phyloP scores from a whole-genome alignment of 2,888 invertebrate genomes.

The Nebria salina region DNA sequence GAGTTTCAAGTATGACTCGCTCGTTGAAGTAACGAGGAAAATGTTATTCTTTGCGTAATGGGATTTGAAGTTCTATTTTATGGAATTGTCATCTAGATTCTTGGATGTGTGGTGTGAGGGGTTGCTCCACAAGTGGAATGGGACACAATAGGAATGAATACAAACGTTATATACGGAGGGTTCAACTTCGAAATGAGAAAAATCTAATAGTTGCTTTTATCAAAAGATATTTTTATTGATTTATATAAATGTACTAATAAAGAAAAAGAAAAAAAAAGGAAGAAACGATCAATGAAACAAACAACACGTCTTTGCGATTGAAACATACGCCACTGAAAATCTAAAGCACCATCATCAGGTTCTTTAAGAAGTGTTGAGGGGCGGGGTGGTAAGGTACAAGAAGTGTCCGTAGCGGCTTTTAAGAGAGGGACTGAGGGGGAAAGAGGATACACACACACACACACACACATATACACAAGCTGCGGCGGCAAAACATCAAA shows the following conservation, averaged over 20 bases:
- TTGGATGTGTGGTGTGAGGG: slow-evolving; percentile 3
- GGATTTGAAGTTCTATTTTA: slow-evolving; percentile 33
- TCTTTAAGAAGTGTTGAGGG: slow-evolving; percentile 3
- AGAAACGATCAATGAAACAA: neutral
- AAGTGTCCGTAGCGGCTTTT: slow-evolving; percentile 1
- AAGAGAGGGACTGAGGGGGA: neutral
- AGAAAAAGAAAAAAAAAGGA: neutral
- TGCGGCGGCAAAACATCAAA: slow-evolving; percentile 45
- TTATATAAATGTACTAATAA: neutral
- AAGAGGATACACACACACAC: neutral
- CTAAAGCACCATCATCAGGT: neutral
- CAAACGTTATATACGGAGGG: neutral
- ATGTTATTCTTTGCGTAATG: slow-evolving; percentile 34
- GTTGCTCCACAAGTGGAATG: slow-evolving; percentile 9
- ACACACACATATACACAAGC: slow-evolving; percentile 4
- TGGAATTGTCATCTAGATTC: slow-evolving; percentile 30
- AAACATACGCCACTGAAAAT: neutral
- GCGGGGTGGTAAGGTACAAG: neutral
- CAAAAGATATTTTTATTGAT: no score
- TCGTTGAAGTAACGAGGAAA: slow-evolving; percentile 9
- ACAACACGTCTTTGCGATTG: neutral
- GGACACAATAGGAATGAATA: neutral
- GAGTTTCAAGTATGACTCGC: neutral
- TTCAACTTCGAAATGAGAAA: slow-evolving; percentile 2
- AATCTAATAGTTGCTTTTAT: neutral